A percentile compares a stretch with the other conserved stretches of the same genome.
Evolutionary conservation across 2,113 vertebrate species (phyloP).

Genomic region (Chaetodon auriga): DNA sequence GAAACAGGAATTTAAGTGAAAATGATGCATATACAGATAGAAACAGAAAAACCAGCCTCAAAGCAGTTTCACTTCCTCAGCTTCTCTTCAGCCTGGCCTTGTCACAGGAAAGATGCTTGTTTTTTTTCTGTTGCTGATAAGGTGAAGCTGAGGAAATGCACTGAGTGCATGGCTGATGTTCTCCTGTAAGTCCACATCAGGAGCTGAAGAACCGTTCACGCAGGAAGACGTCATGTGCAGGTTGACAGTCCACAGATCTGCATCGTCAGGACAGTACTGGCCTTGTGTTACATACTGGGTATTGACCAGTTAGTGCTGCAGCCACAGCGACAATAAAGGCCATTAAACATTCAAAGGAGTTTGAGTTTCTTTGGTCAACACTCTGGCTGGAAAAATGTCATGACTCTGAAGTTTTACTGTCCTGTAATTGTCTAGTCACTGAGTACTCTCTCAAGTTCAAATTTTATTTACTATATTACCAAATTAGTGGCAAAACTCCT

Average conservation of each 20-base stretch:
- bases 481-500: too few species aligned
- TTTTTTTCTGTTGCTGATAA: conserved; percentile 7
- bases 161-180: too few species aligned
- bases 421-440: too few species aligned
- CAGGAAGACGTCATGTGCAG: neutral
- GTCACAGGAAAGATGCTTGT: conserved; percentile 28
- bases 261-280: neutral
- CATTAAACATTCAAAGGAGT: too few species aligned
- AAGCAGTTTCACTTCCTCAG: conserved; percentile 44
- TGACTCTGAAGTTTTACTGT: too few species aligned
- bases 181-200: neutral
- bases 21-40: neutral
- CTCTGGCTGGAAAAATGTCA: too few species aligned
- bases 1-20: neutral
- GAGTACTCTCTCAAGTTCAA: too few species aligned
- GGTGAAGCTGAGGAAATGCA: conserved; percentile 11
- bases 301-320: neutral
- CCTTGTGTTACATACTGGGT: neutral
- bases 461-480: too few species aligned
- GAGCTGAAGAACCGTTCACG: neutral
- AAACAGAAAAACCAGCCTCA: neutral
- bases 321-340: too few species aligned
- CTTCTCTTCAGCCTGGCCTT: neutral
- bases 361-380: too few species aligned
- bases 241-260: neutral